Conservation (phyloP, 1,140 invertebrate species). For the Brachionus asplanchnoidis region DNA sequence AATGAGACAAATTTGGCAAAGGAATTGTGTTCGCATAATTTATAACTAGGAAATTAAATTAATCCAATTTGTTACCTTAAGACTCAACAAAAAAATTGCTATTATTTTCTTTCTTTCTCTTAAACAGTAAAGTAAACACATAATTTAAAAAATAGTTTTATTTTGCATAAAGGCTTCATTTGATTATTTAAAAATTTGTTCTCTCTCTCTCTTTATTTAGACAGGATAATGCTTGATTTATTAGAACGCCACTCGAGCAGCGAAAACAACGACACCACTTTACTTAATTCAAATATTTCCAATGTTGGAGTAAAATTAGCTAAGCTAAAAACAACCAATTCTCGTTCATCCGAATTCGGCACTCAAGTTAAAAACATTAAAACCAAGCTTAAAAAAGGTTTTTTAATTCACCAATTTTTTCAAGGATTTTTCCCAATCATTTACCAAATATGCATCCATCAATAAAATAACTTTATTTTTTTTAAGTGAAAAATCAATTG, state of each 20-base stretch:
- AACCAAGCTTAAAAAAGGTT: constrained; percentile 27
- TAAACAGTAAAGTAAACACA: not conserved
- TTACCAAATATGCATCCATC: not conserved
- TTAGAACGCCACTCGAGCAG: not conserved
- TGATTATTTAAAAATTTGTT: not conserved
- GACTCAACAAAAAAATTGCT: not conserved
- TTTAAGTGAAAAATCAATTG: not conserved
- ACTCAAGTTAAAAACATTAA: constrained; percentile 8
- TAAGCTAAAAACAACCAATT: not conserved
- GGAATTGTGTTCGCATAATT: not conserved
- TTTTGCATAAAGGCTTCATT: not conserved
- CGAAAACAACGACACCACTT: not conserved
- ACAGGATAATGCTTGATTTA: constrained; percentile 19
- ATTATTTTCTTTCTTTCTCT: not conserved
- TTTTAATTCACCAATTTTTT: not conserved
- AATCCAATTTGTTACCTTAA: not conserved
- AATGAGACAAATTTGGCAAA: not conserved
- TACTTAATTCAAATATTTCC: not conserved
- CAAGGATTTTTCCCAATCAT: not conserved
- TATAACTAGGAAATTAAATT: not conserved
- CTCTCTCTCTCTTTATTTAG: not conserved
- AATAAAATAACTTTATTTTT: not conserved
- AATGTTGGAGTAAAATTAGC: constrained; percentile 35
- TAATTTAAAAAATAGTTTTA: not conserved
- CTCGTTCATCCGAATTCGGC: not conserved